Evolutionary conservation across 2,888 invertebrate genomes (phyloP).

Genomic region (Syrista parreyssii): DNA sequence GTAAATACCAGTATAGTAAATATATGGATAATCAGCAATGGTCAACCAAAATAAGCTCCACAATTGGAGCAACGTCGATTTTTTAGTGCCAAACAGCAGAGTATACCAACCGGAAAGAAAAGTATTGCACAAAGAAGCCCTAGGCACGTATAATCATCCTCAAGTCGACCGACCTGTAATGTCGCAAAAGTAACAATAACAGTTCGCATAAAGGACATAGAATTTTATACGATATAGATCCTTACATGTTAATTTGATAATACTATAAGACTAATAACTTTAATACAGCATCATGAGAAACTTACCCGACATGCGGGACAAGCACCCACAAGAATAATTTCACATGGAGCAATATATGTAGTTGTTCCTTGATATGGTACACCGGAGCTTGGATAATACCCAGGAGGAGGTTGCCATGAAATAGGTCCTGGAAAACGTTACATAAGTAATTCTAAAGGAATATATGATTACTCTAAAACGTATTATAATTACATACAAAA

Average conservation of each 20-base stretch:
- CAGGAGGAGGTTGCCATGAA: constrained; percentile 70
- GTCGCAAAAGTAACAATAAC: not conserved
- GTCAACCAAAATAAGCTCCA: constrained; percentile 81
- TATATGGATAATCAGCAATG: not conserved
- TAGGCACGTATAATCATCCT: constrained; percentile 87
- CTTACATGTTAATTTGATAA: not conserved
- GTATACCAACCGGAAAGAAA: constrained; percentile 87
- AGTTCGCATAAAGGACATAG: not conserved
- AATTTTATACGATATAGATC: not conserved
- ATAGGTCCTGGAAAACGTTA: constrained; percentile 28
- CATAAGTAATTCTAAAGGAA: not conserved
- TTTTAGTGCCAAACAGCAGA: constrained; percentile 87
- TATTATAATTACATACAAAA: not conserved
- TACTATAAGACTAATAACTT: not conserved
- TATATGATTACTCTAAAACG: not conserved
- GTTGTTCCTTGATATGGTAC: constrained; percentile 62
- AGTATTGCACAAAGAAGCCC: constrained; percentile 87
- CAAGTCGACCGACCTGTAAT: constrained; percentile 79
- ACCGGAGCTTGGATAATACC: constrained; percentile 68
- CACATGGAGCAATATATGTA: constrained; percentile 75
- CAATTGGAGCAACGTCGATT: constrained; percentile 90
- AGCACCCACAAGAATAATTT: constrained; percentile 86
- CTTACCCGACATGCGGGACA: constrained; percentile 87
- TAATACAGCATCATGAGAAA: constrained; percentile 10
- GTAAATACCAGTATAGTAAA: not conserved